Evolutionary conservation across 1,140 invertebrate species (phyloP), one percentile per base, ranked within the genome.

Genomic region (Oreohelix idahoensis): DNA sequence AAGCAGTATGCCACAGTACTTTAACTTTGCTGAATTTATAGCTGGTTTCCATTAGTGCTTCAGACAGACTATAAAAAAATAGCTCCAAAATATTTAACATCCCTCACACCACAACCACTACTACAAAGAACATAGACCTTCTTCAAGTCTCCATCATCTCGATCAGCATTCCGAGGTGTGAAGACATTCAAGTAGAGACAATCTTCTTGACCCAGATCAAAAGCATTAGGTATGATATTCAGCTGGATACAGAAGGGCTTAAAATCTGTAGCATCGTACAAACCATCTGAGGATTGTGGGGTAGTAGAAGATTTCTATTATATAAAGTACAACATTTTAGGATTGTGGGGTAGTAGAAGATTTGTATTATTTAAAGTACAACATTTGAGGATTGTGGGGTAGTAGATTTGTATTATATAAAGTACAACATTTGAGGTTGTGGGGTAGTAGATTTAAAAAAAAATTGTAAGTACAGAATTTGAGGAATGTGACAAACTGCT

Each of bases 111-210:
- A n/a, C n/a, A n/a, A n/a, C n/a, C n/a, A 45, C 5, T 15, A 45
- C 5, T 45, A 45, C 15, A 5, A 45, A 8, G 5, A 66, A 13
- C 11, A 29, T n/a, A 66, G 17, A 66, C 71, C 38, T 73, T 73
- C n/a, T 73, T 73, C 23, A 73, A 42, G 15, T 45, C 42, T 20
- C 71, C 71, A 39, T 73, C 36, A 26, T 73, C 45, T 66, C 63
- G 63, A 26, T 51, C 74, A 32, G 74, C 53, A 38, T 29, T 17
- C 13, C 35, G 29, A 11, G 77, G 58, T 63, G 77, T 49, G 58
- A 39, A 79, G 1, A 79, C 58, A 39, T 79, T 79, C 13, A 79
- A 32, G 29, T 79, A 79, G 11, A 79, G 58, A 66, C 77, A 79
- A 32, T 79, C 77, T 39, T 79, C 77, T 39, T 66, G 49, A 8